Evolutionary conservation across 2,888 invertebrate genomes (phyloP).

Genomic region (Mesorhabditis sp.): DNA sequence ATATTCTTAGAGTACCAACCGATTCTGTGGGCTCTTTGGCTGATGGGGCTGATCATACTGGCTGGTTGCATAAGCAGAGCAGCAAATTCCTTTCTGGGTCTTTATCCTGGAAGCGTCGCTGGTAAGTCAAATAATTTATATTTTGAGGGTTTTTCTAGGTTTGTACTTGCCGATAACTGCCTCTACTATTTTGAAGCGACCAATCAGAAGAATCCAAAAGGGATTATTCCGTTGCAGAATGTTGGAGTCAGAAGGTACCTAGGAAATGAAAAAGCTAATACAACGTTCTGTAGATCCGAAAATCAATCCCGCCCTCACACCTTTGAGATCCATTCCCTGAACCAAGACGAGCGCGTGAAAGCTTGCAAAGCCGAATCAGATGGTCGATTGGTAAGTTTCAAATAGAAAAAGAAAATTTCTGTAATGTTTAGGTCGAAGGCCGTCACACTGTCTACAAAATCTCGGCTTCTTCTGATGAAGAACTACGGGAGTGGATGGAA

Average conservation of each 20-base stretch:
- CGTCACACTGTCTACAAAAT: constrained; percentile 70
- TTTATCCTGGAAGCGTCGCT: constrained; percentile 41
- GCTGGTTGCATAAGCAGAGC: constrained; percentile 45
- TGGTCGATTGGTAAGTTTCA: constrained; percentile 70
- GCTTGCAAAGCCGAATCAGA: constrained; percentile 63
- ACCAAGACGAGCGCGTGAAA: constrained; percentile 34
- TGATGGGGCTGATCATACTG: constrained; percentile 28
- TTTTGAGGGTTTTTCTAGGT: constrained; percentile 20
- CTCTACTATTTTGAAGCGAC: constrained; percentile 41
- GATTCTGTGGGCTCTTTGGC: constrained; percentile 7
- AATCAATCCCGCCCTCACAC: not conserved
- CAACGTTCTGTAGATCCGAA: not conserved
- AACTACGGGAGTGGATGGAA: constrained; percentile 22
- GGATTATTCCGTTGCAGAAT: constrained; percentile 40
- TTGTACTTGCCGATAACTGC: constrained; percentile 36
- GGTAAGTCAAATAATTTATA: constrained; percentile 19
- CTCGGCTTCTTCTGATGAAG: constrained; percentile 77
- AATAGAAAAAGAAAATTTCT: too few species aligned
- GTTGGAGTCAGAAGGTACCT: constrained; percentile 32
- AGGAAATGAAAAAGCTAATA: not conserved
- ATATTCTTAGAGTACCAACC: constrained; percentile 14
- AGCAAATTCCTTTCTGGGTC: constrained; percentile 36
- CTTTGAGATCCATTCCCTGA: constrained; percentile 36
- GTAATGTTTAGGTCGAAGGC: constrained; percentile 67
- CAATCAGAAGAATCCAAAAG: constrained; percentile 34